Percentiles rank a stretch among this genome's conserved stretches.
Evolutionary conservation across 2,113 vertebrate species (phyloP).

Genomic region (Lampris megalopsis): DNA sequence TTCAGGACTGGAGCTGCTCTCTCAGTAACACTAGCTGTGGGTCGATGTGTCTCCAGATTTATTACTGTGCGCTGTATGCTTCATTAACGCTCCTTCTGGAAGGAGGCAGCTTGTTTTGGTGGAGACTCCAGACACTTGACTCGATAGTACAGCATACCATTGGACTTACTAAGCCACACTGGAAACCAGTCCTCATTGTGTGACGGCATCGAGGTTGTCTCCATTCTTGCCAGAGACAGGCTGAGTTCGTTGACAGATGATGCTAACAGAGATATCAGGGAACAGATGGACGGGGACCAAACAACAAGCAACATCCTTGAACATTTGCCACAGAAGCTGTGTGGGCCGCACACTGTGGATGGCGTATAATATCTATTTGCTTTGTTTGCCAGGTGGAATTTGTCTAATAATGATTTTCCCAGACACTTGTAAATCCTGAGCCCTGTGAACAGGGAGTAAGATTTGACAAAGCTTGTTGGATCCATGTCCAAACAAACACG

Average conservation of each 20-base stretch:
- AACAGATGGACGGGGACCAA: background rate
- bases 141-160: slow-evolving; percentile 24
- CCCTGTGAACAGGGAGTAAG: background rate
- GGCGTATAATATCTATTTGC: background rate
- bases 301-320: slow-evolving; percentile 11
- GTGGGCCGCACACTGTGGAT: background rate
- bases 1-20: background rate
- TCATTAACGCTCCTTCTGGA: slow-evolving; percentile 50
- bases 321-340: background rate
- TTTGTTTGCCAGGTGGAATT: background rate
- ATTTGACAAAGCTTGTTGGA: background rate
- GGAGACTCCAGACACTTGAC: slow-evolving; percentile 8
- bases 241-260: slow-evolving; percentile 38
- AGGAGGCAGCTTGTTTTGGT: slow-evolving; percentile 37
- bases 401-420: background rate
- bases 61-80: slow-evolving; percentile 38
- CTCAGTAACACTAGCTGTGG: slow-evolving; percentile 32
- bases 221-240: slow-evolving; percentile 9
- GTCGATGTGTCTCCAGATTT: slow-evolving; percentile 56
- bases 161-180: slow-evolving; percentile 9
- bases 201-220: slow-evolving; percentile 19
- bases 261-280: background rate
- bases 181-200: slow-evolving; percentile 5
- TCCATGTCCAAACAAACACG: background rate
- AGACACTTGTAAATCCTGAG: background rate